These are phyloP conservation scores for Hyalella azteca DNA, from an alignment of 2,888 invertebrate species.

Conservation along the genomic window DNA sequence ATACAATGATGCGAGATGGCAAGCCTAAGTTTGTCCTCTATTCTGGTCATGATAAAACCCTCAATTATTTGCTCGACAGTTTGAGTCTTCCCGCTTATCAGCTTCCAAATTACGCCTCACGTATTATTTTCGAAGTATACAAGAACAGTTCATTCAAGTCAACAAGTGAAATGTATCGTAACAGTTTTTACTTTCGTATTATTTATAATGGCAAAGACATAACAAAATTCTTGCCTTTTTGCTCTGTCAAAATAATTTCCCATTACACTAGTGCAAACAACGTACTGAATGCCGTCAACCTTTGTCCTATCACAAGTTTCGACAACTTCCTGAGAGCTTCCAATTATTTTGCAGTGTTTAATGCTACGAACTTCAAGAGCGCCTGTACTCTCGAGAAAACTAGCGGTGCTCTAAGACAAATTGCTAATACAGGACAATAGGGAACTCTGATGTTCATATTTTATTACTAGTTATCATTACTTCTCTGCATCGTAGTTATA, in stretches of 20 bases:
- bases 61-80: constrained; percentile 82
- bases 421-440: not conserved
- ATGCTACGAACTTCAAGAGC: constrained; percentile 87
- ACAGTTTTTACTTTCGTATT: constrained; percentile 80
- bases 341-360: constrained; percentile 82
- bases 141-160: constrained; percentile 65
- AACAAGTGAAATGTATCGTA: constrained; percentile 65
- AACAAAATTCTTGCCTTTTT: constrained; percentile 81
- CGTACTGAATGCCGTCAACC: constrained; percentile 45
- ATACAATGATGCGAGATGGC: constrained; percentile 78
- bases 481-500: too few species aligned
- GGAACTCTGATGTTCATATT: too few species aligned
- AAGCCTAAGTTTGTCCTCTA: constrained; percentile 78
- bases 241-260: constrained; percentile 67
- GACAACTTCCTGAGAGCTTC: constrained; percentile 66
- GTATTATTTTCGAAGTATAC: constrained; percentile 87
- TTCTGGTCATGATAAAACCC: constrained; percentile 90
- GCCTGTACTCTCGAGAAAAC: constrained; percentile 63
- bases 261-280: constrained; percentile 58
- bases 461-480: too few species aligned
- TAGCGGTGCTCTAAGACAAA: not conserved
- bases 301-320: constrained; percentile 51
- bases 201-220: constrained; percentile 86
- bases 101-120: constrained; percentile 82
- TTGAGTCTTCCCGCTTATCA: constrained; percentile 72